These are phyloP conservation scores for Clarias fuscus DNA, from an alignment of 2,797 vertebrate species.

Conservation along the genomic window DNA sequence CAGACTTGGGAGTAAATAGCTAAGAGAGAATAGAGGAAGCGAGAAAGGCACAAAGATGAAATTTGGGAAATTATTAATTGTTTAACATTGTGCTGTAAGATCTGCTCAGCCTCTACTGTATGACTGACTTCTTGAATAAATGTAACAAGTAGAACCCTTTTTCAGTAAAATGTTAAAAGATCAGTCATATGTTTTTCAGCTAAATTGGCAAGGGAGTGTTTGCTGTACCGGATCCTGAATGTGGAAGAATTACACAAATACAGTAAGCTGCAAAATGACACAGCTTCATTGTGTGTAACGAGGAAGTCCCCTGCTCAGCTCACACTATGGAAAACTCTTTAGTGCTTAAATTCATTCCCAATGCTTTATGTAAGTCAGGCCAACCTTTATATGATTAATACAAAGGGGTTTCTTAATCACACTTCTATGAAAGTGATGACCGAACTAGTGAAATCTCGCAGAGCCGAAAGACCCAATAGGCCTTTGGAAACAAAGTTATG, in stretches of 20 bases:
- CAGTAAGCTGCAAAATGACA: constrained; percentile 7
- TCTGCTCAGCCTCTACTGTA: background rate
- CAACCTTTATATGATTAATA: constrained; percentile 41
- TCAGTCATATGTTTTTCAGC: background rate
- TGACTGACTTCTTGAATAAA: background rate
- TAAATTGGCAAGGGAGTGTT: background rate
- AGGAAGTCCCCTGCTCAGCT: constrained; percentile 43
- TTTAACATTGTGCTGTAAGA: background rate
- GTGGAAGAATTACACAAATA: constrained; percentile 39
- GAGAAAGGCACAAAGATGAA: background rate
- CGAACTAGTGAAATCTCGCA: constrained; percentile 27
- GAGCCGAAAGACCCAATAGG: constrained; percentile 32
- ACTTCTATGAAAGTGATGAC: constrained; percentile 38
- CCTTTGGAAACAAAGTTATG: constrained; percentile 29
- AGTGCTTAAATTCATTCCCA: background rate
- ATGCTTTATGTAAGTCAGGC: constrained; percentile 29
- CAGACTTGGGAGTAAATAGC: constrained; percentile 14
- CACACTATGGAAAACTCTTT: constrained; percentile 30
- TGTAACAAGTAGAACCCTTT: background rate
- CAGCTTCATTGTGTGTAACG: constrained; percentile 38
- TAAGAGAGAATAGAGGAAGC: background rate
- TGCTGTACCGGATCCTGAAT: constrained; percentile 16
- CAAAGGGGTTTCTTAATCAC: constrained; percentile 44
- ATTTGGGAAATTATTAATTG: background rate
- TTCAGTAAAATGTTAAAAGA: background rate